Conservation (phyloP, 2,113 vertebrate species). For the Carlito syrichta region DNA sequence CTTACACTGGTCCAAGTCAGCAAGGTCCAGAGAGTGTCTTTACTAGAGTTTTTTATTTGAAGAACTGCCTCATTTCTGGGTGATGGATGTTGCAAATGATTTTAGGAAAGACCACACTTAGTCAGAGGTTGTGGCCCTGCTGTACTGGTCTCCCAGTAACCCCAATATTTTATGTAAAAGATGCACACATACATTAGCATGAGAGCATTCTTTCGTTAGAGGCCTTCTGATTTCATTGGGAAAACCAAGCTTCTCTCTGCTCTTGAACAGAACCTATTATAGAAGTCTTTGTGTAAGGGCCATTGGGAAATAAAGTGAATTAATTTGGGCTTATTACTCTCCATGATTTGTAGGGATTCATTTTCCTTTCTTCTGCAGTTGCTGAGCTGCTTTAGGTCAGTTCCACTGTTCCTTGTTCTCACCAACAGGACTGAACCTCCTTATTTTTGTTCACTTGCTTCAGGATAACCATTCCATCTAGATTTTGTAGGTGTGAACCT, state of each 20-base stretch:
- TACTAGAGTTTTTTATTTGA: conserved; percentile 5
- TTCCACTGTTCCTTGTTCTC: conserved; percentile 18
- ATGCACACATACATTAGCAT: not conserved
- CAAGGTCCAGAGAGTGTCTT: not conserved
- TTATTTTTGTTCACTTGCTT: conserved; percentile 59
- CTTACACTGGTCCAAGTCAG: not conserved
- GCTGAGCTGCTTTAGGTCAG: not conserved
- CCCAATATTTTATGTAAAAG: not conserved
- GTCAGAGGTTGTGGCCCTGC: not conserved
- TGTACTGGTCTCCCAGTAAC: not conserved
- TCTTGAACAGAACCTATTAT: not conserved
- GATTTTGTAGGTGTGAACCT: conserved; percentile 64
- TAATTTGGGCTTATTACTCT: not conserved
- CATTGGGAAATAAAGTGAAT: not conserved
- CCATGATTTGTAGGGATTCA: not conserved
- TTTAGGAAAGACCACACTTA: not conserved
- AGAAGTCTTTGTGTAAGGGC: not conserved
- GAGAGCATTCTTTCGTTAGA: conserved; percentile 16
- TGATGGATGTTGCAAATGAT: not conserved
- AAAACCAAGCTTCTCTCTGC: not conserved
- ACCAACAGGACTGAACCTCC: not conserved
- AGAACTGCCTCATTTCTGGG: not conserved
- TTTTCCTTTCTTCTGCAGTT: not conserved
- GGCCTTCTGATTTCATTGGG: not conserved
- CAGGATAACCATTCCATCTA: conserved; percentile 46